A percentile compares a stretch with the other conserved stretches of the same genome.
phyloP scores from a whole-genome alignment of 2,888 invertebrate genomes.

The Hypomecis punctinalis region DNA sequence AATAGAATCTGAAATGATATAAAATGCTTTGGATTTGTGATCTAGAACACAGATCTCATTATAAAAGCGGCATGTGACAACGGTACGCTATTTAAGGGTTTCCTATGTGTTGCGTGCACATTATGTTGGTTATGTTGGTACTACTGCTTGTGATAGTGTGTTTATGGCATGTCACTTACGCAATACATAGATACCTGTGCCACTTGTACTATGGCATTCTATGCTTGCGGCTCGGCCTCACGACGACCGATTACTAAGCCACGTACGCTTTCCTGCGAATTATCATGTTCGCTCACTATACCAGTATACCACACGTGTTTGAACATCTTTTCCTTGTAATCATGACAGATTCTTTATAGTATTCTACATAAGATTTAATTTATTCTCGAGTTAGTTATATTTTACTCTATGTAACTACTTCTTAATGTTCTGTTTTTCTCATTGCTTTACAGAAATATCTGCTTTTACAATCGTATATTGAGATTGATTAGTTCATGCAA shows the following conservation, averaged over 20 bases:
- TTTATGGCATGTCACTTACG: constrained; percentile 59
- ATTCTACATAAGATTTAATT: background rate
- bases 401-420: background rate
- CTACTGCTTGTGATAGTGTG: constrained; percentile 30
- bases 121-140: constrained; percentile 38
- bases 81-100: constrained; percentile 39
- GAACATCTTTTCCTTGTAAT: constrained; percentile 1
- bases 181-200: constrained; percentile 54
- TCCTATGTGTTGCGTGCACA: constrained; percentile 40
- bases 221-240: constrained; percentile 48
- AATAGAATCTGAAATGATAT: background rate
- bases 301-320: background rate
- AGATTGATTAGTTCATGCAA: too few species aligned
- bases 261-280: constrained; percentile 33
- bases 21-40: constrained; percentile 28
- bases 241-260: constrained; percentile 31
- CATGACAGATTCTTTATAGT: constrained; percentile 1
- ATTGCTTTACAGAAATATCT: background rate
- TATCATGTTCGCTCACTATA: background rate
- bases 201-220: constrained; percentile 6
- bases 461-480: too few species aligned
- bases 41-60: constrained; percentile 33
- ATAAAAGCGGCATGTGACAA: constrained; percentile 36
- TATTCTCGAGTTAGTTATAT: background rate
- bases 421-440: background rate